Percentiles rank a stretch among this genome's conserved stretches.
These are phyloP conservation scores for Craterocephalus amniculus DNA, from an alignment of 2,797 vertebrate genomes.

Conservation along the genomic window DNA sequence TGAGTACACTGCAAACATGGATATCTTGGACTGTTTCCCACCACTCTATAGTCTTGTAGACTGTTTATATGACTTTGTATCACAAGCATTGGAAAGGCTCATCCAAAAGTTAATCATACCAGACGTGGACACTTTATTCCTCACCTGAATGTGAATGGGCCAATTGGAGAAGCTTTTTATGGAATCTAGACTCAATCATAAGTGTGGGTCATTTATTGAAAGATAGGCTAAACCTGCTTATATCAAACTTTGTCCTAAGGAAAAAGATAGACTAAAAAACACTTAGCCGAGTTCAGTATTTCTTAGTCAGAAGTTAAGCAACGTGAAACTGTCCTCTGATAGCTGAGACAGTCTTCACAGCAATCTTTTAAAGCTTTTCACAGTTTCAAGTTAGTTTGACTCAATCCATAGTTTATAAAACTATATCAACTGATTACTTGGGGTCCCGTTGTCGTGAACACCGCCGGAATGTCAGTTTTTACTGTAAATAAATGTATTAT, in stretches of 20 bases:
- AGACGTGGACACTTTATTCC: not conserved
- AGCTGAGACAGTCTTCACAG: not conserved
- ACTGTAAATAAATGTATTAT: no score
- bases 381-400: not conserved
- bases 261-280: not conserved
- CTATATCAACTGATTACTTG: not conserved
- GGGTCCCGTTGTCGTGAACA: not conserved
- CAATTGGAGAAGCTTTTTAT: not conserved
- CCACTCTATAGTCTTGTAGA: not conserved
- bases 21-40: not conserved
- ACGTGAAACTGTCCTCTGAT: no score
- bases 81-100: no score
- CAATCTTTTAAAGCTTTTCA: not conserved
- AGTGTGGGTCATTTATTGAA: no score
- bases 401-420: not conserved
- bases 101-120: no score
- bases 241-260: not conserved
- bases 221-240: no score
- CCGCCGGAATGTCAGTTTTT: no score
- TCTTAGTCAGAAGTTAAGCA: no score
- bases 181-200: no score
- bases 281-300: not conserved
- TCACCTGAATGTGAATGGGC: not conserved
- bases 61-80: not conserved
- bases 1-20: not conserved